Base-by-base conservation (phyloP, 2,888 invertebrate species). In the Xestia sexstrigata region DNA sequence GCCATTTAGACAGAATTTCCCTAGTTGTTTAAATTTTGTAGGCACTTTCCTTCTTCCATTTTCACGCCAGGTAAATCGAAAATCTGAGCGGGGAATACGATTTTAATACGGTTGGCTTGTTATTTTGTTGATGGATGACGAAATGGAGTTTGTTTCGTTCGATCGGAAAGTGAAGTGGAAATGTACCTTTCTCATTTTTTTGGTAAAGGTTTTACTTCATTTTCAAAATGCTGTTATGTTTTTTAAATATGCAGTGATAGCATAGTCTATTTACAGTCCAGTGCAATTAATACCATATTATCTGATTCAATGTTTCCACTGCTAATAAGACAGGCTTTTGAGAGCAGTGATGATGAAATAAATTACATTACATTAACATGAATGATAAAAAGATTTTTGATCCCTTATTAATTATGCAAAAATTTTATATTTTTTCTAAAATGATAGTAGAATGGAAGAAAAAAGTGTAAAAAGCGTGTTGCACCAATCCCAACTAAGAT, bases 21-120 rank as follows among this genome's bases (percentile, higher is more conserved):
- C 82, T 63, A 63, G 83, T 76, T 85, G 69, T 70, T 87, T 85
- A 75, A 76, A 83, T 72, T 74, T 69, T 63, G 52, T 60, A 49
- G 62, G 13, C 63, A 79, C 20, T 8, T 78, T 47, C 17, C 20
- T 30, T 67, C 35, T 23, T 6, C 11, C 52, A 4, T 74, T 77
- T 60, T 39, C 63, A 69, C 30, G 73, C n/a, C 71, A 74, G 74
- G 74, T 74, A 72, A 68, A 68, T 74, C 58, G 52, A 69, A 78
- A 74, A 81, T 77, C n/a, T 23, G 17, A 76, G 35, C 15, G 3
- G 2, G 26, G 23, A 62, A 13, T 76, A 45, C 58, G 26, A 42
- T 72, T 71, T 83, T 30, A 45, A 45, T 63, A 83, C 49, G 17
- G 35, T 65, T 65, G 30, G 13, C 8, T 78, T 66, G n/a, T 52